Base-by-base conservation (phyloP, 2,888 invertebrate species). In the Coenonympha glycerion region DNA sequence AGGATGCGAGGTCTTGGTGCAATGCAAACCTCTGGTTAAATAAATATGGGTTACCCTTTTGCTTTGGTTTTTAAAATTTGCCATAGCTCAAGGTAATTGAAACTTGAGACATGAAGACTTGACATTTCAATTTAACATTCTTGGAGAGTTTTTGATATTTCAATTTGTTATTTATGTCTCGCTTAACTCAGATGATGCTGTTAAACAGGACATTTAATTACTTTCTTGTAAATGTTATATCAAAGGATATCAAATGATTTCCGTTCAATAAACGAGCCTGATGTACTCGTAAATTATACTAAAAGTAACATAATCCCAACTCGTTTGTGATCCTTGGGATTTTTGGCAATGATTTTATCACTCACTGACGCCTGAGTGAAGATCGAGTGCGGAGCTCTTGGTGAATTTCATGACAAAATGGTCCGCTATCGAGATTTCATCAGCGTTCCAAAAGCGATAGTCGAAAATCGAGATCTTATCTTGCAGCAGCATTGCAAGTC, bases 321-420 rank as follows among this genome's bases (percentile, higher is more conserved):
- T 15, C 22, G 21, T 13, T 8, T 22, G 2, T 13, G 19, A 13
- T 13, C 4, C 19, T 5, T 19, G 9, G 13, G 37, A 15, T 37
- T 22, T 36, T 22, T 37, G 37, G 37, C 22, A 22, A 22, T 9
- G 37, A 37, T 24, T 37, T 37, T 37, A 37, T 37, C 37, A 37
- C 13, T n/a, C 19, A 21, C 11, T 33, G 18, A 16, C 33, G 21
- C 21, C 13, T n/a, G 1, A 21, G 11, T 5, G 36, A 36, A 36
- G 36, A 21, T 36, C 11, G 37, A 22, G 15, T 37, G 15, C 16
- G 33, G 33, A 9, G 15, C 15, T 22, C 22, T 22, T 9, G 22
- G 37, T 37, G 22, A 37, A 22, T 22, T 37, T 22, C 37, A 37
- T 22, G 22, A 22, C 22, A 22, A 37, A 37, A 37, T 37, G 37